Base-by-base conservation (phyloP, 1,140 invertebrate species). In the Scaptodrosophila lebanonensis region DNA sequence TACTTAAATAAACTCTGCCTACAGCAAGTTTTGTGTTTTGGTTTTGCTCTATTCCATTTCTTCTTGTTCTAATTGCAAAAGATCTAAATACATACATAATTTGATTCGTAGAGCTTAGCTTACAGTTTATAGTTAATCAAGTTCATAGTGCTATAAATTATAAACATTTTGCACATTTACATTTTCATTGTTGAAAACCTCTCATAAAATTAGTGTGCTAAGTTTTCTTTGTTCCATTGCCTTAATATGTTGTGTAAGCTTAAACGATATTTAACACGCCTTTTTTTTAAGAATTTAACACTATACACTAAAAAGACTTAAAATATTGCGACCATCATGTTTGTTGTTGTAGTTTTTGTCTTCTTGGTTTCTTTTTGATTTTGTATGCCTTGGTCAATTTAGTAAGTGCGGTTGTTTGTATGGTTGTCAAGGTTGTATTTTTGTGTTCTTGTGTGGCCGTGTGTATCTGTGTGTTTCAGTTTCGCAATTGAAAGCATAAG, bases 291-390 rank as follows among this genome's bases (percentile, higher is more conserved):
- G 49, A 64, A 48, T 65, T 77, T 79, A 79, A 79, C 73, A 79
- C 73, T 79, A 79, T 79, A 79, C 73, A 79, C 75, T 79, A 79
- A 66, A 60, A 79, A 79, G 69, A 82, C 73, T 79, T 79, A 79
- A 79, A 64, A 58, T 79, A 79, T 79, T 79, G 73, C 73, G 73
- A 79, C 73, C 73, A 73, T 79, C 75, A 60, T 75, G 70, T 82
- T 72, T n/a, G 3, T 62, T 64, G 40, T 65, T 79, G 62, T 51
- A 45, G 82, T 69, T 51, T 75, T 65, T 54, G 49, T 36, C 52
- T 56, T 38, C 39, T 67, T 69, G 29, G 43, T 73, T 66, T 52
- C 20, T 51, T 76, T 9, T 79, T 67, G 45, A 72, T 63, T 77
- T 52, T 52, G 35, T 52, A 66, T 72, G 67, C 61, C 61, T 66